Conservation (phyloP, 2,888 invertebrate genomes). For the Suillia variegata region DNA sequence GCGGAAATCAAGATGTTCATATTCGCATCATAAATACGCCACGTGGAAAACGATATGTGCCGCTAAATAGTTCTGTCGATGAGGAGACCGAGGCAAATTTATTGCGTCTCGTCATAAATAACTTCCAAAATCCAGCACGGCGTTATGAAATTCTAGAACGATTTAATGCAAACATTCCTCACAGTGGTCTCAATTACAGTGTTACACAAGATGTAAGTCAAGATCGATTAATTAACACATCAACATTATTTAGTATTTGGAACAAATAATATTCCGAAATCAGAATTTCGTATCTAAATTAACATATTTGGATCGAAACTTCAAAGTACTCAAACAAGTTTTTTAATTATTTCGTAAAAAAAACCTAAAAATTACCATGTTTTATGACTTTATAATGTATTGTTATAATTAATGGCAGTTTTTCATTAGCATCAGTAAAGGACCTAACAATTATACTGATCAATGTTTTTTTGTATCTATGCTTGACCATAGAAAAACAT, state of each 20-base stretch:
- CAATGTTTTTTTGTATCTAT: no score
- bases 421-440: no score
- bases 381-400: no score
- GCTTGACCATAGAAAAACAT: no score
- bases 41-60: constrained; percentile 86
- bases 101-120: constrained; percentile 65
- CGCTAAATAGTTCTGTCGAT: constrained; percentile 87
- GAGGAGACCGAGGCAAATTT: constrained; percentile 96
- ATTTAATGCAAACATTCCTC: constrained; percentile 97
- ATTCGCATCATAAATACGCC: constrained; percentile 85
- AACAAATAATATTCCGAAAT: constrained; percentile 1
- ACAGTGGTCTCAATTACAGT: constrained; percentile 95
- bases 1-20: constrained; percentile 96
- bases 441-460: no score
- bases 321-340: not conserved
- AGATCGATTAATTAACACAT: no score
- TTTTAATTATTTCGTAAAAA: no score
- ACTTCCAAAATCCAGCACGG: constrained; percentile 64
- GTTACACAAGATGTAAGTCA: constrained; percentile 90
- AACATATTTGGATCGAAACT: no score
- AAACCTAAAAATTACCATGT: no score
- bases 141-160: constrained; percentile 83
- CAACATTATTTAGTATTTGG: constrained; percentile 19
- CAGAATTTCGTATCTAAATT: constrained; percentile 12
- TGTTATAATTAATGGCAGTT: no score